phyloP scores from a whole-genome alignment of 2,113 vertebrate species.

The Scolopax mira region DNA sequence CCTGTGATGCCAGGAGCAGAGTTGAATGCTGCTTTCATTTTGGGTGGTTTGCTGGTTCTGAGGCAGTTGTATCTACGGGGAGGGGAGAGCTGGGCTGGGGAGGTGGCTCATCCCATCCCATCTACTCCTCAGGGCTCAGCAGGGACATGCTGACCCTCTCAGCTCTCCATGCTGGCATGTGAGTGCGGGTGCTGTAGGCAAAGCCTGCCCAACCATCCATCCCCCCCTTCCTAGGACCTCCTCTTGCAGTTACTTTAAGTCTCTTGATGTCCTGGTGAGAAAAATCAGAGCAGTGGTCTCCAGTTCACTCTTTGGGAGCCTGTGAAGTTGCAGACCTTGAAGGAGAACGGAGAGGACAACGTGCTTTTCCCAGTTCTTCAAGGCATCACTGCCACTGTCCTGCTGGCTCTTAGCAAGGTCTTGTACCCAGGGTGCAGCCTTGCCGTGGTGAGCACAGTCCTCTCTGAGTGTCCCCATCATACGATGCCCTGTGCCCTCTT shows the following conservation, averaged over 20 bases:
- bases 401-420: background rate
- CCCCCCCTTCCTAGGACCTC: background rate
- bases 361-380: background rate
- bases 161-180: accelerated
- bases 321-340: background rate
- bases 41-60: conserved; percentile 25
- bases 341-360: background rate
- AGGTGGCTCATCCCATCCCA: background rate
- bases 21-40: background rate
- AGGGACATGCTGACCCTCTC: background rate
- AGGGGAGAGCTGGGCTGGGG: background rate
- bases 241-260: background rate
- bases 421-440: background rate
- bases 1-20: background rate
- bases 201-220: background rate
- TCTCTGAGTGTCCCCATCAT: background rate
- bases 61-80: background rate
- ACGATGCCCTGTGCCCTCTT: accelerated
- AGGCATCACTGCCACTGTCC: background rate
- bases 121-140: background rate
- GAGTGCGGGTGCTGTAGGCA: background rate
- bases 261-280: background rate
- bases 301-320: background rate
- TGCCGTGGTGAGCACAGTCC: accelerated
- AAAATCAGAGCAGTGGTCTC: background rate